Percentiles rank a stretch among this genome's conserved stretches.
Conservation (phyloP, 1,140 invertebrate species). For the Nephila pilipes region DNA sequence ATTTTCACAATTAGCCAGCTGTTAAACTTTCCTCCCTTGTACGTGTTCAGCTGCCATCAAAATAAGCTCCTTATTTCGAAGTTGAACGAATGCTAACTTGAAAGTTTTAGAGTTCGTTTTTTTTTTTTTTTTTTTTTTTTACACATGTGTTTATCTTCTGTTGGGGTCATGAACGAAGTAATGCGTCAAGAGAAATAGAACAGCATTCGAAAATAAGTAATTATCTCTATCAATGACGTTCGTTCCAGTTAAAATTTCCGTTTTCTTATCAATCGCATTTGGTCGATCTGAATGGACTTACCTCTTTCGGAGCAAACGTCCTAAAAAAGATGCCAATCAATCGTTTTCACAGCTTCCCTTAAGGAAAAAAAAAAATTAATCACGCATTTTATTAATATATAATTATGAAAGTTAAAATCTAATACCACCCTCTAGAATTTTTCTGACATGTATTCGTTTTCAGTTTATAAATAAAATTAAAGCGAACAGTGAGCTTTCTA, state of each 20-base stretch:
- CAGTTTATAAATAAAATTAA: too few species aligned
- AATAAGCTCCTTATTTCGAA: background rate
- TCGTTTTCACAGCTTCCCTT: too few species aligned
- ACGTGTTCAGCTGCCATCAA: background rate
- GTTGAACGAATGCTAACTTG: background rate
- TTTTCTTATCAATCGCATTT: background rate
- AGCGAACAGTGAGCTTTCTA: too few species aligned
- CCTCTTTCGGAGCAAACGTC: too few species aligned
- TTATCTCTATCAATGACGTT: background rate
- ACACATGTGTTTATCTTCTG: background rate
- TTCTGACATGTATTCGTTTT: too few species aligned
- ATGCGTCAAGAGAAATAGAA: background rate
- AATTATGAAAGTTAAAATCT: too few species aligned
- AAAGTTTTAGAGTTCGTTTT: background rate
- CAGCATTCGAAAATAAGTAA: background rate
- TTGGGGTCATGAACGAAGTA: background rate
- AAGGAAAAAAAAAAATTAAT: too few species aligned
- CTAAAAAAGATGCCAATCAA: too few species aligned
- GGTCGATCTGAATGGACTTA: too few species aligned
- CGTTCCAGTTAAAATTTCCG: slow-evolving; percentile 31
- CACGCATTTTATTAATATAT: too few species aligned
- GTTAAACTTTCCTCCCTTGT: background rate
- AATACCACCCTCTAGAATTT: too few species aligned
- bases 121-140: background rate
- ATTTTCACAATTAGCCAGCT: background rate